These are phyloP conservation scores for Ashinkailepas kermadecensis DNA, from an alignment of 2,888 invertebrate genomes.

Conservation along the genomic window DNA sequence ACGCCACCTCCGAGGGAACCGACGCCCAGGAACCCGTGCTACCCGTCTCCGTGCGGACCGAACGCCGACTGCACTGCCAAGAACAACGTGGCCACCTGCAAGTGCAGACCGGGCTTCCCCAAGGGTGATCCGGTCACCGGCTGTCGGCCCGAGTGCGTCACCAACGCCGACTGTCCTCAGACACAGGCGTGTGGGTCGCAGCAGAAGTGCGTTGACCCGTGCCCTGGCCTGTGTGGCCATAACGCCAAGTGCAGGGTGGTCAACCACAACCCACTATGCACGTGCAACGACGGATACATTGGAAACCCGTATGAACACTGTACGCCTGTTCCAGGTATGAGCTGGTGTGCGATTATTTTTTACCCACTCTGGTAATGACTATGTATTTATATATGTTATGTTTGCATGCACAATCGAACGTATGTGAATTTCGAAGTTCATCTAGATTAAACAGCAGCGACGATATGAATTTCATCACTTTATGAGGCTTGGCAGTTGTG, in stretches of 20 bases:
- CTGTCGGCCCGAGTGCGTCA: slow-evolving; percentile 58
- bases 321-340: slow-evolving; percentile 45
- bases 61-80: slow-evolving; percentile 60
- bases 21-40: slow-evolving; percentile 55
- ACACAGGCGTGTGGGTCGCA: slow-evolving; percentile 62
- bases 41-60: slow-evolving; percentile 66
- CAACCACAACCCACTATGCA: slow-evolving; percentile 57
- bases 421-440: neutral
- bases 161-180: slow-evolving; percentile 71
- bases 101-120: slow-evolving; percentile 45
- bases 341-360: too few relatives aligned
- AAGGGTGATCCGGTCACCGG: slow-evolving; percentile 24
- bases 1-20: neutral
- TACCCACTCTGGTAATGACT: too few relatives aligned
- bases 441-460: too few relatives aligned
- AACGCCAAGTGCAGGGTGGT: slow-evolving; percentile 48
- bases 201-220: slow-evolving; percentile 31
- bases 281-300: slow-evolving; percentile 67
- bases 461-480: too few relatives aligned
- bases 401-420: neutral
- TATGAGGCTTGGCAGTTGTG: too few relatives aligned
- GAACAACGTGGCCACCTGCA: slow-evolving; percentile 34
- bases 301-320: slow-evolving; percentile 56
- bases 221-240: slow-evolving; percentile 30
- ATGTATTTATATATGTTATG: too few relatives aligned